A percentile compares a stretch with the other conserved stretches of the same genome.
Evolutionary conservation across 2,797 vertebrate species (phyloP).

Genomic region (Nannoperca australis): DNA sequence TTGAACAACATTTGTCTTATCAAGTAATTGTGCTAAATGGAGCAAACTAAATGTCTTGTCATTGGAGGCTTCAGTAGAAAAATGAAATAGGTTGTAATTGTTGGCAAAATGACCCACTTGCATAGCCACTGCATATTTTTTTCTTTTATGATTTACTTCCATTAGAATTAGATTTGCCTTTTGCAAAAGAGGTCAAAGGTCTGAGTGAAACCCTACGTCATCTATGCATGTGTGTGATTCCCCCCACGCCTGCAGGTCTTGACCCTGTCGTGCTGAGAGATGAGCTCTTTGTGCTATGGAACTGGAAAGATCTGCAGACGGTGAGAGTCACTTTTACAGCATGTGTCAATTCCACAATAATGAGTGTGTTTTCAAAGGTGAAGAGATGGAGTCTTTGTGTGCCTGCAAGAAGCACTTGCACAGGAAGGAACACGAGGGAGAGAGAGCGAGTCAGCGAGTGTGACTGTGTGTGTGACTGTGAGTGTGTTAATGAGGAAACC

Average conservation of each 20-base stretch:
- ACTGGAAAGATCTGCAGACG: slow-evolving; percentile 76
- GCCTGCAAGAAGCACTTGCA: slow-evolving; percentile 36
- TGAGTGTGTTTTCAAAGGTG: slow-evolving; percentile 34
- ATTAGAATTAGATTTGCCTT: neutral
- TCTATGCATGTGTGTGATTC: slow-evolving; percentile 39
- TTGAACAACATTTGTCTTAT: neutral
- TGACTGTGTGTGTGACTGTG: slow-evolving; percentile 26
- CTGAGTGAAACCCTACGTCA: slow-evolving; percentile 65
- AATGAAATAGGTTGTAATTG: neutral
- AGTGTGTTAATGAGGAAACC: slow-evolving; percentile 79
- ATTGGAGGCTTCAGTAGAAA: neutral
- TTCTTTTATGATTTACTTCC: neutral
- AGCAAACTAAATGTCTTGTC: neutral
- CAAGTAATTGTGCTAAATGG: neutral
- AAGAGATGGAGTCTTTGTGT: slow-evolving; percentile 43
- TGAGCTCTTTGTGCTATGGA: slow-evolving; percentile 79
- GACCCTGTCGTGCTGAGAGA: slow-evolving; percentile 76
- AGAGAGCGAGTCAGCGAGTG: slow-evolving; percentile 12
- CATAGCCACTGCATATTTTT: neutral
- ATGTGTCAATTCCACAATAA: slow-evolving; percentile 43
- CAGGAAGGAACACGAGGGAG: slow-evolving; percentile 38
- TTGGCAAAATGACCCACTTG: neutral
- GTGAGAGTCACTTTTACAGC: slow-evolving; percentile 74
- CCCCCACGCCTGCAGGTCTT: slow-evolving; percentile 79
- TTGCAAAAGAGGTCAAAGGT: slow-evolving; percentile 55